Evolutionary conservation across 2,888 invertebrate genomes (phyloP), one percentile per base, ranked within the genome.

Genomic region (Spialia ferax): DNA sequence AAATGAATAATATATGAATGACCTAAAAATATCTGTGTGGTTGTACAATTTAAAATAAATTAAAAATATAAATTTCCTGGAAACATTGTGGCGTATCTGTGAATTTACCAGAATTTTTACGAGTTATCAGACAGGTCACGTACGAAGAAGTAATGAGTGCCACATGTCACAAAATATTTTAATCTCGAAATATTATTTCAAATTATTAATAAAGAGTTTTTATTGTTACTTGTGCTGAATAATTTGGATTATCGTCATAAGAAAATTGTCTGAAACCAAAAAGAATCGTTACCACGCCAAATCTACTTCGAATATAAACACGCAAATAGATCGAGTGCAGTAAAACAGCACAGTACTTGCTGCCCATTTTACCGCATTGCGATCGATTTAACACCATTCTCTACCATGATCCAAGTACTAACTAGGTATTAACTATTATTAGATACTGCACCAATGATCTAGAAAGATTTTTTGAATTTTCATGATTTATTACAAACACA

Each of bases 251-350:
- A 32, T 32, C 2, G 3, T 26, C 26, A 32, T 4, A 35, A n/a
- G 3, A 38, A 38, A 13, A 38, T 38, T 38, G 35, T 38, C 22
- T 11, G 23, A 8, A n/a, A 57, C 38, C 23, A 50, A 61, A 61
- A 32, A 11, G 15, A 20, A 63, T 42, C 29, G 18, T 13, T 63
- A 45, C 10, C 5, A 56, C 45, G 56, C 48, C 8, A 75, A 82
- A 80, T 86, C 88, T 88, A 89, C 87, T 20, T 48, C 20, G 62
- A 8, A 86, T 86, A 86, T 89, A 89, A 88, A 88, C 82, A 87
- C 82, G 87, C 88, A 91, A 91, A 90, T 89, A 55, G n/a, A 66
- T 54, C 22, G 61, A 56, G 61, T 67, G 67, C 67, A 61, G 67
- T 61, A 48, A 56, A 61, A 87, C 84, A 77, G 77, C 78, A 18